Conservation (phyloP, 92 coral and sea anemone species). For the Umimayanthus kanabou region DNA sequence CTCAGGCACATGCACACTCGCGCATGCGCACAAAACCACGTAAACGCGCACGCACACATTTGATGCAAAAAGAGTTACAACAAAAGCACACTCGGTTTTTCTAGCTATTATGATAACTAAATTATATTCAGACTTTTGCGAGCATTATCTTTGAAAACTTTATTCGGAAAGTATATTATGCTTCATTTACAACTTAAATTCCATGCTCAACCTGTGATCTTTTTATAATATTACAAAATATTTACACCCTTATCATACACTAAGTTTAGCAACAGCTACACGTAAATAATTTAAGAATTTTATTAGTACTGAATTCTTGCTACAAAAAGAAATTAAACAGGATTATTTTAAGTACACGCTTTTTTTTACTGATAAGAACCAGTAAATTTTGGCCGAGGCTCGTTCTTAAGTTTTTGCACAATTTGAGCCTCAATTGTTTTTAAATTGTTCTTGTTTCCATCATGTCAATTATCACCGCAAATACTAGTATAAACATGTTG, state of each 20-base stretch:
- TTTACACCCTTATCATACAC: slow-evolving; percentile 60
- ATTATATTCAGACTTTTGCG: background rate
- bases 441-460: too few relatives aligned
- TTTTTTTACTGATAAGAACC: too few relatives aligned
- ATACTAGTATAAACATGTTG: too few relatives aligned
- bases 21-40: too few relatives aligned
- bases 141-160: background rate
- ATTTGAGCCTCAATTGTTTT: too few relatives aligned
- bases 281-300: background rate
- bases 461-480: too few relatives aligned
- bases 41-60: too few relatives aligned
- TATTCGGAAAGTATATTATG: slow-evolving; percentile 12
- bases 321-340: background rate
- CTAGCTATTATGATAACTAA: too few relatives aligned
- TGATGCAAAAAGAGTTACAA: background rate
- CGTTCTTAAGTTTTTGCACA: too few relatives aligned
- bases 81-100: background rate
- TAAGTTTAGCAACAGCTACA: background rate
- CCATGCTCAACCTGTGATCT: background rate
- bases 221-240: slow-evolving; percentile 64
- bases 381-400: too few relatives aligned
- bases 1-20: background rate
- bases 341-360: background rate
- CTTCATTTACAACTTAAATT: background rate
- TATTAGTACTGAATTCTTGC: background rate